A percentile compares a stretch with the other conserved stretches of the same genome.
These are phyloP conservation scores for Bostrychus sinensis DNA, from an alignment of 2,113 vertebrate species.

Conservation along the genomic window DNA sequence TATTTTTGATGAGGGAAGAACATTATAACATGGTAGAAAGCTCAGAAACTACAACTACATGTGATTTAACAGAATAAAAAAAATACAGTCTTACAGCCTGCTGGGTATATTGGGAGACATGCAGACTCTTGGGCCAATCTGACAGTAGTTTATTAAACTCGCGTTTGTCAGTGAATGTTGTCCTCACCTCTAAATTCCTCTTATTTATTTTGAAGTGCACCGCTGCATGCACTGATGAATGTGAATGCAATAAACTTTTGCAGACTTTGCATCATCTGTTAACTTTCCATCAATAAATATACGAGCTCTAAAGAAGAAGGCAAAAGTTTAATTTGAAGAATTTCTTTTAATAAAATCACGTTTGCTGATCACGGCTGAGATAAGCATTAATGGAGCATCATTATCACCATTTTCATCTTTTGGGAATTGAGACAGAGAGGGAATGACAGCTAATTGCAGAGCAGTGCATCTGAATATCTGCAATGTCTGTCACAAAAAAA, in stretches of 20 bases:
- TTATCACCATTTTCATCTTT: conserved; percentile 61
- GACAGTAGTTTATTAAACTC: background rate
- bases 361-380: conserved; percentile 48
- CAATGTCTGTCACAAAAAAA: conserved; percentile 54
- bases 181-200: background rate
- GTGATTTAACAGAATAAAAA: too few relatives aligned
- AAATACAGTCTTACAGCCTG: too few relatives aligned
- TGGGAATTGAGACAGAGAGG: conserved; percentile 52
- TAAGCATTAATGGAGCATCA: conserved; percentile 63
- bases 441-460: conserved; percentile 69
- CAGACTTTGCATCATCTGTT: conserved; percentile 8
- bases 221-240: background rate
- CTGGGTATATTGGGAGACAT: too few relatives aligned
- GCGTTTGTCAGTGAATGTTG: background rate
- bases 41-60: too few relatives aligned
- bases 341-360: conserved; percentile 39
- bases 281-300: conserved; percentile 32
- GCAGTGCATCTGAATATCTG: conserved; percentile 48
- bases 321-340: conserved; percentile 38
- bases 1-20: too few relatives aligned
- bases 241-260: background rate
- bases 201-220: background rate
- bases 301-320: conserved; percentile 9
- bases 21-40: too few relatives aligned
- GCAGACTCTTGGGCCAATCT: too few relatives aligned